These are phyloP conservation scores for Crossocerus cetratus DNA, from an alignment of 2,888 invertebrate genomes.

Conservation along the genomic window DNA sequence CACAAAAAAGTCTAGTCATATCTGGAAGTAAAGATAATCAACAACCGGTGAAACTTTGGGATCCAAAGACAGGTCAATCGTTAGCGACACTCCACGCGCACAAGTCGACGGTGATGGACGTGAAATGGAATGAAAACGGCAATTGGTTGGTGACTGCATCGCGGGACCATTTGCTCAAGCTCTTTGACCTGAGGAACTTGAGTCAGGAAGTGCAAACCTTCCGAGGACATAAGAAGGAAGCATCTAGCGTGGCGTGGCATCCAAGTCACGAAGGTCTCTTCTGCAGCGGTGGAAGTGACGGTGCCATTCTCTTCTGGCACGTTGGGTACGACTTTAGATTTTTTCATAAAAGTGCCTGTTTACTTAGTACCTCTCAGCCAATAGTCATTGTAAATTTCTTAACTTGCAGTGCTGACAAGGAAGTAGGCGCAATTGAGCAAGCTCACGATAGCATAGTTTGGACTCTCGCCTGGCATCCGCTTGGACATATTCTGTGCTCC, in stretches of 20 bases:
- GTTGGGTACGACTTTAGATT: constrained; percentile 85
- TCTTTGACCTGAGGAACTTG: constrained; percentile 98
- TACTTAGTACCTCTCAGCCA: not conserved
- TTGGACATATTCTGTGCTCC: constrained; percentile 98
- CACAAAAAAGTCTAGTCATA: constrained; percentile 96
- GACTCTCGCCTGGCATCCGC: constrained; percentile 99
- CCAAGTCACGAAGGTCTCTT: constrained; percentile 98
- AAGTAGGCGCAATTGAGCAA: constrained; percentile 98
- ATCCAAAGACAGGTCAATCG: constrained; percentile 96
- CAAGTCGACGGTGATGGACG: constrained; percentile 99
- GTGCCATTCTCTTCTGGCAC: constrained; percentile 99
- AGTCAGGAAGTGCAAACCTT: constrained; percentile 97
- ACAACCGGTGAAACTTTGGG: constrained; percentile 99
- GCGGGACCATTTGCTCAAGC: constrained; percentile 96
- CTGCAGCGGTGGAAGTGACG: constrained; percentile 99
- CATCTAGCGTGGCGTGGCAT: constrained; percentile 98
- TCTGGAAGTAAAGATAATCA: constrained; percentile 99
- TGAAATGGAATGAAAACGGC: constrained; percentile 99
- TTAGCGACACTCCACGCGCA: constrained; percentile 98
- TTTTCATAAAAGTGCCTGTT: not conserved
- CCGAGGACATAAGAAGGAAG: constrained; percentile 99
- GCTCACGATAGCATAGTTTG: constrained; percentile 99
- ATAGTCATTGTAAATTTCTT: not conserved
- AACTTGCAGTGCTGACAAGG: constrained; percentile 91
- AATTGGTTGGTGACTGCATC: constrained; percentile 99